These are phyloP conservation scores for Gymnothorax reevesii DNA, from an alignment of 2,797 vertebrate genomes.

Conservation along the genomic window DNA sequence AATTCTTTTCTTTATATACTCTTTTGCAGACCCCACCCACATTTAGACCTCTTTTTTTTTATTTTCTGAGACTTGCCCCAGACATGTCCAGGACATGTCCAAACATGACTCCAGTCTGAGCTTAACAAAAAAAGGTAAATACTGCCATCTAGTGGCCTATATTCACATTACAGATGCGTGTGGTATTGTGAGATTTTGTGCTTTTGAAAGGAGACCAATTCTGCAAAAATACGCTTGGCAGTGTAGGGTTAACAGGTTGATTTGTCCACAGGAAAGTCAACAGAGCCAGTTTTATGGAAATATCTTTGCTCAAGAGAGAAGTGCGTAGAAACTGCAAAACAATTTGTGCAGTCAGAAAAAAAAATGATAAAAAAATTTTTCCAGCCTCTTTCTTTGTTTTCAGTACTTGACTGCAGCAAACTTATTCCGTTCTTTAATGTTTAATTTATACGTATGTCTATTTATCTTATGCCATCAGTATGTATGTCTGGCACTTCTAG, in stretches of 20 bases:
- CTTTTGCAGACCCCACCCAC: too few species aligned
- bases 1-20: too few species aligned
- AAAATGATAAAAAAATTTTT: background rate
- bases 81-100: too few species aligned
- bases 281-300: background rate
- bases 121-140: too few species aligned
- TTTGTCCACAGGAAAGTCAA: background rate
- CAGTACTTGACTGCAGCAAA: background rate
- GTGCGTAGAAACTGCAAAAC: background rate
- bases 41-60: too few species aligned
- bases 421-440: background rate
- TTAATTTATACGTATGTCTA: background rate
- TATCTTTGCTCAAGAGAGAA: background rate
- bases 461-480: constrained; percentile 2
- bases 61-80: too few species aligned
- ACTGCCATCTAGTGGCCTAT: too few species aligned
- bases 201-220: background rate
- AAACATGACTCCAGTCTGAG: too few species aligned
- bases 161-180: too few species aligned
- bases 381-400: background rate
- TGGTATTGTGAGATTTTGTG: background rate
- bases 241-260: background rate
- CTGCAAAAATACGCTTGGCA: background rate
- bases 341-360: background rate
- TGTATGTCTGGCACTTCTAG: background rate